Percentiles rank a stretch among this genome's conserved stretches.
Evolutionary conservation across 2,888 invertebrate genomes (phyloP).

Genomic region (Aplocera efformata): DNA sequence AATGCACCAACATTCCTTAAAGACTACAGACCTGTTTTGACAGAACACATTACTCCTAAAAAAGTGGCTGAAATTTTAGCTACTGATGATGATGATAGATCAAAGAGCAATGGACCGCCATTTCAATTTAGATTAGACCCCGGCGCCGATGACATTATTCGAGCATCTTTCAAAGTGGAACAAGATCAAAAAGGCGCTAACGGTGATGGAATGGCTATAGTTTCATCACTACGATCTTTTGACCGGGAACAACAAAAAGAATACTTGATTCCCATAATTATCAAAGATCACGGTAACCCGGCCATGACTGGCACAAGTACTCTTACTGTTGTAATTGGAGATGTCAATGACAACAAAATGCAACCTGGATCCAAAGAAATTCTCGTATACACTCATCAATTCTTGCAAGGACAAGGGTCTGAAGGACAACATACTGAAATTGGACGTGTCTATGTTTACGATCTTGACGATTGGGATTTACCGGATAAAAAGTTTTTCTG

Average conservation of each 20-base stretch:
- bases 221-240: constrained; percentile 95
- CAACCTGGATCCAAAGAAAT: constrained; percentile 98
- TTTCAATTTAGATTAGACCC: constrained; percentile 96
- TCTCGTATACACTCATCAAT: constrained; percentile 98
- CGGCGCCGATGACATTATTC: constrained; percentile 94
- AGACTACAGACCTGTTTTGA: constrained; percentile 94
- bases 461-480: constrained; percentile 99
- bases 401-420: constrained; percentile 90
- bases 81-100: constrained; percentile 95
- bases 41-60: constrained; percentile 94
- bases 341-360: constrained; percentile 99
- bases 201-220: constrained; percentile 98
- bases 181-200: constrained; percentile 98
- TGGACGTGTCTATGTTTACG: constrained; percentile 97
- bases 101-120: constrained; percentile 97
- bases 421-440: constrained; percentile 86
- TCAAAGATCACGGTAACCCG: constrained; percentile 98
- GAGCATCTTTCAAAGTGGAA: constrained; percentile 97
- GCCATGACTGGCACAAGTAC: constrained; percentile 98
- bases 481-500: constrained; percentile 98
- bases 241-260: constrained; percentile 98
- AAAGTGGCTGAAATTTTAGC: constrained; percentile 96
- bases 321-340: constrained; percentile 97
- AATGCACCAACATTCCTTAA: constrained; percentile 96
- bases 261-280: constrained; percentile 97